These are phyloP conservation scores for Dipodomys stephensi DNA, from an alignment of 2,113 vertebrate genomes.

Conservation along the genomic window DNA sequence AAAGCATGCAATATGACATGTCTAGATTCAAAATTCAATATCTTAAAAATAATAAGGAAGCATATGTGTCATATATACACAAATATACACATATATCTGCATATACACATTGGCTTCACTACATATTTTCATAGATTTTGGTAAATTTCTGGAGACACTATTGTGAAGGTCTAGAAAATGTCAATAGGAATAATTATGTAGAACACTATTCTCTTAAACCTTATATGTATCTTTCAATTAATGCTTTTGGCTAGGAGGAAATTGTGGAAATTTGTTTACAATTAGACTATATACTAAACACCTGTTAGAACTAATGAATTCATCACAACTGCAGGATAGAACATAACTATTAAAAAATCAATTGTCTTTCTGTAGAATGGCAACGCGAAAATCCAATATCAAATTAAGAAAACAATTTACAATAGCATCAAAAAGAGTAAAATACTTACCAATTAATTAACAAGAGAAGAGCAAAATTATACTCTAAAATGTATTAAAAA, in stretches of 20 bases:
- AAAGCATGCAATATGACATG: neutral
- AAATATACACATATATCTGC: neutral
- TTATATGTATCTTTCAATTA: neutral
- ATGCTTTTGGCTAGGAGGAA: neutral
- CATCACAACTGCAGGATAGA: neutral
- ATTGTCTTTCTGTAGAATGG: neutral
- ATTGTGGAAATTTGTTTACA: neutral
- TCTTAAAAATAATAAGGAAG: neutral
- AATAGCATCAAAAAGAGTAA: neutral
- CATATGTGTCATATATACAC: neutral
- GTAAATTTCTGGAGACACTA: neutral
- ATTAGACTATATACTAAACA: neutral
- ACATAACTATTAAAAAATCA: neutral
- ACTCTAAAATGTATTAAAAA: neutral
- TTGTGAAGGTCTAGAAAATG: conserved; percentile 1
- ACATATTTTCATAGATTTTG: neutral
- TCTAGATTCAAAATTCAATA: neutral
- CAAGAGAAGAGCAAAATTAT: neutral
- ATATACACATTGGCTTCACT: neutral
- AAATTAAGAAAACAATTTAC: conserved; percentile 18
- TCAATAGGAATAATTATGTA: neutral
- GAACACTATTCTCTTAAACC: neutral
- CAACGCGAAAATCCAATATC: neutral
- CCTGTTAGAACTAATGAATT: neutral
- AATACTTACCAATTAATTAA: neutral